Conservation (phyloP, 2,113 vertebrate species). For the Oplegnathus fasciatus region DNA sequence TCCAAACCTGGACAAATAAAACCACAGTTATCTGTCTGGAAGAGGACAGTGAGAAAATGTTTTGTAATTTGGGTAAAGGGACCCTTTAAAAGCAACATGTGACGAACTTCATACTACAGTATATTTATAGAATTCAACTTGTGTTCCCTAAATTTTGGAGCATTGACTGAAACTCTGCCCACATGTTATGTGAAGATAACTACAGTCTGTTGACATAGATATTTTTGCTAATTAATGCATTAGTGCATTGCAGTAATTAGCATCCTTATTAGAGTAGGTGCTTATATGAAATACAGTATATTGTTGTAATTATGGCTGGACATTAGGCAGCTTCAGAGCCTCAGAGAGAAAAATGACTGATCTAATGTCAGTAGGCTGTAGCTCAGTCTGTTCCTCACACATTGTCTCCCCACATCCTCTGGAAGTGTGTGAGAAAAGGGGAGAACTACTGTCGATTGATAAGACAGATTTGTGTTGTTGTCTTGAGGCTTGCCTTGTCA, state of each 20-base stretch:
- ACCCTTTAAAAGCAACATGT: background rate
- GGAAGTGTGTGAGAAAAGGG: background rate
- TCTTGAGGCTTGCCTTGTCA: constrained; percentile 31
- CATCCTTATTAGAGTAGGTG: background rate
- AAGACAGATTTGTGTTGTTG: background rate
- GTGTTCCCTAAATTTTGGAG: too few species aligned
- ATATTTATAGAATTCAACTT: too few species aligned
- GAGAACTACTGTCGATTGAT: background rate
- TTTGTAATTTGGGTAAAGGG: background rate
- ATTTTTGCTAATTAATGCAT: constrained; percentile 12
- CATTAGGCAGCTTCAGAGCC: background rate
- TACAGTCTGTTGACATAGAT: background rate
- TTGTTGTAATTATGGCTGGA: background rate
- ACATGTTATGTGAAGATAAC: constrained; percentile 7
- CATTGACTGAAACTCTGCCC: background rate
- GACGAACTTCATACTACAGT: too few species aligned
- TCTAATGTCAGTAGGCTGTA: background rate
- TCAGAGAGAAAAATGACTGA: background rate
- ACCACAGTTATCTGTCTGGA: too few species aligned
- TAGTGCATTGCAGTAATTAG: background rate
- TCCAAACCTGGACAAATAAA: background rate
- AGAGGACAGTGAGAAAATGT: background rate
- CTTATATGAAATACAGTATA: background rate
- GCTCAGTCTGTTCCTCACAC: background rate
- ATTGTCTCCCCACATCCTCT: background rate